A percentile compares a stretch with the other conserved stretches of the same genome.
Conservation (phyloP, 2,113 vertebrate genomes). For the Zosterops borbonicus region DNA sequence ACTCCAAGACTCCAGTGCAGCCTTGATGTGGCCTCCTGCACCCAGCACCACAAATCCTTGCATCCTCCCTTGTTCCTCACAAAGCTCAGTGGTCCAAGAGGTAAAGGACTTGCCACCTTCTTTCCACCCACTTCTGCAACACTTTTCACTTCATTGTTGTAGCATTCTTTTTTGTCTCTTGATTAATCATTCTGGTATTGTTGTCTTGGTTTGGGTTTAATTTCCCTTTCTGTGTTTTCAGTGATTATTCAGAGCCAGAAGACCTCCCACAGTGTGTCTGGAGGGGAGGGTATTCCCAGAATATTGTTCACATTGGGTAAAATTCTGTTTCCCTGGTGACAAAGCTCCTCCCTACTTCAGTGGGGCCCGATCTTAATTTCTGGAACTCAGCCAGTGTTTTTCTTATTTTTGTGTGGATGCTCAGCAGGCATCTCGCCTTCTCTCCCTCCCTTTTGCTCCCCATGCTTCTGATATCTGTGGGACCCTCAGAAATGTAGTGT, state of each 20-base stretch:
- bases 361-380: constrained; percentile 8
- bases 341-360: not conserved
- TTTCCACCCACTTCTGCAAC: not conserved
- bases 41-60: not conserved
- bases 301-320: not conserved
- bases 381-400: not conserved
- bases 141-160: not conserved
- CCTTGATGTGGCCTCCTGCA: not conserved
- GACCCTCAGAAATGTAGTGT: not conserved
- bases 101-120: not conserved
- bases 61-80: not conserved
- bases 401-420: not conserved
- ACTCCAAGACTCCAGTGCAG: not conserved
- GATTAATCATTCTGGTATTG: constrained; percentile 23
- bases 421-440: not conserved
- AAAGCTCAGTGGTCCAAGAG: not conserved
- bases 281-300: constrained; percentile 22
- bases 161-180: not conserved
- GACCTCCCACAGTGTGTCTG: constrained; percentile 34
- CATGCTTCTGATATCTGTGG: not conserved
- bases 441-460: not conserved
- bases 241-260: not conserved
- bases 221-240: constrained; percentile 16
- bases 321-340: not conserved
- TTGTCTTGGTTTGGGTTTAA: constrained; percentile 25